Conservation (phyloP, 2,888 invertebrate species). For the Crematogaster levior region DNA sequence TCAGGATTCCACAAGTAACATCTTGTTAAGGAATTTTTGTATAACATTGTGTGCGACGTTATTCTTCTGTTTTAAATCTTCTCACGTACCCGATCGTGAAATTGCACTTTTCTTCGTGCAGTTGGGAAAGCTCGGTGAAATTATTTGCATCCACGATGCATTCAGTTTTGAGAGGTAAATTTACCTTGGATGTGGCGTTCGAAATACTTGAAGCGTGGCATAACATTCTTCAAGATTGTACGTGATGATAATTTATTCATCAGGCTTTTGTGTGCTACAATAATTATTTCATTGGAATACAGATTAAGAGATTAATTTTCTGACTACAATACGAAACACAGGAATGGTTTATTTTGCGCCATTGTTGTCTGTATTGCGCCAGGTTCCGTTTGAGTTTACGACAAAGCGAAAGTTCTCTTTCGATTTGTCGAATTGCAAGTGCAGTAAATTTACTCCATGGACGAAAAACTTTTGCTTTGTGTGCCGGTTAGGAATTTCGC, state of each 20-base stretch:
- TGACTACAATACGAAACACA: conserved; percentile 24
- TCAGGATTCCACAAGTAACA: conserved; percentile 17
- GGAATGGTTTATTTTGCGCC: neutral
- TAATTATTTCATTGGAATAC: conserved; percentile 5
- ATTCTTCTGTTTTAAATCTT: neutral
- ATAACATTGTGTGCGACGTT: conserved; percentile 16
- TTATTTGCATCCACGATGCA: neutral
- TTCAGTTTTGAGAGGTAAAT: neutral
- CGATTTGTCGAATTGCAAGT: neutral
- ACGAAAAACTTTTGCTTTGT: neutral
- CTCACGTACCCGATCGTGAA: neutral
- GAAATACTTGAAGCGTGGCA: neutral
- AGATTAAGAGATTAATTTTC: neutral
- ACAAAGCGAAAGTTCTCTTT: conserved; percentile 4
- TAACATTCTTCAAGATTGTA: neutral
- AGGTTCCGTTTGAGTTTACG: neutral
- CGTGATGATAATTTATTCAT: neutral
- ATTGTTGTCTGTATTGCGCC: conserved; percentile 1
- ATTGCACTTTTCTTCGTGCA: neutral
- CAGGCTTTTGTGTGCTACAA: no score
- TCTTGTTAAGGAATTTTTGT: conserved; percentile 35
- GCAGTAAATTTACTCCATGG: neutral
- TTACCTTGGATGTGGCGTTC: neutral
- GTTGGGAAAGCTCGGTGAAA: neutral
- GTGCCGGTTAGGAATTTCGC: neutral